Percentiles rank a stretch among this genome's conserved stretches.
Evolutionary conservation across 2,113 vertebrate genomes (phyloP).

Genomic region (Gymnorhina tibicen): DNA sequence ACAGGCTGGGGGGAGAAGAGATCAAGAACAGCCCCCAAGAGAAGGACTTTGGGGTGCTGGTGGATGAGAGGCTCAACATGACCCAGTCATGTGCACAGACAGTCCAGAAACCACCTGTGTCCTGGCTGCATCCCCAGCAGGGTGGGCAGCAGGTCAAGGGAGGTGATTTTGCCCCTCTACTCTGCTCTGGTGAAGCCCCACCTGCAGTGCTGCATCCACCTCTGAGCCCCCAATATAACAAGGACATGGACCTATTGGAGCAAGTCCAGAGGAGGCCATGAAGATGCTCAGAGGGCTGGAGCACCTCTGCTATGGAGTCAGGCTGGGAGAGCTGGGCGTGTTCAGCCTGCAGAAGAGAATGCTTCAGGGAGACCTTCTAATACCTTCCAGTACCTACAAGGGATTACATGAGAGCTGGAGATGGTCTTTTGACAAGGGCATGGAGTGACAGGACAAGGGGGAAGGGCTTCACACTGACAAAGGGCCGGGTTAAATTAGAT

Average conservation of each 20-base stretch:
- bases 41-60: neutral
- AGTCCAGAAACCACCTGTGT: neutral
- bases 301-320: neutral
- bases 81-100: neutral
- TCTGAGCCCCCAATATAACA: neutral
- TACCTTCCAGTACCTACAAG: neutral
- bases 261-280: neutral
- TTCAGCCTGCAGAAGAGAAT: neutral
- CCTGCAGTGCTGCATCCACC: neutral
- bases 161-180: neutral
- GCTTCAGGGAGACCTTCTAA: neutral
- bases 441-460: neutral
- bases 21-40: neutral
- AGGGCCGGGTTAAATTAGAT: neutral
- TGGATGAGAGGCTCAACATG: neutral
- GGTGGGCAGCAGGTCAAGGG: rapidly evolving
- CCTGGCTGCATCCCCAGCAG: neutral
- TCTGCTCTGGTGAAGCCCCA: neutral
- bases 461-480: neutral
- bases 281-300: neutral
- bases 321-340: rapidly evolving
- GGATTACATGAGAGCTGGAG: neutral
- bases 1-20: neutral
- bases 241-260: neutral
- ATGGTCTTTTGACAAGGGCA: neutral